Conservation (phyloP, 2,888 invertebrate genomes). For the Amiota mariae region DNA sequence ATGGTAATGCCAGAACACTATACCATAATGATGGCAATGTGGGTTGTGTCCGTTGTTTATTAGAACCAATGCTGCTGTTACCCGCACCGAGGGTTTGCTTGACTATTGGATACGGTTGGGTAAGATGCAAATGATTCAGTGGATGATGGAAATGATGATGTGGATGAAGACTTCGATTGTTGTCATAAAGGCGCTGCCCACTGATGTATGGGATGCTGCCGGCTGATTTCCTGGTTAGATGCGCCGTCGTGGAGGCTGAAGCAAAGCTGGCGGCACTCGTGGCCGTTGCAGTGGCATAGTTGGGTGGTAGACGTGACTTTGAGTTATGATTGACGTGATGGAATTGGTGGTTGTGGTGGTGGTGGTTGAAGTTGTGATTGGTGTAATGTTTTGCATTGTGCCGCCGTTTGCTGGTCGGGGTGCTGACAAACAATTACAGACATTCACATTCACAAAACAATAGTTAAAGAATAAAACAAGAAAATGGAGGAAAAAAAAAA, state of each 20-base stretch:
- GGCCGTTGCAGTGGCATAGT: constrained; percentile 60
- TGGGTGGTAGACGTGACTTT: constrained; percentile 49
- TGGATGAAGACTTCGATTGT: constrained; percentile 42
- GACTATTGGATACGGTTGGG: neutral
- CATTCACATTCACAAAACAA: constrained; percentile 10
- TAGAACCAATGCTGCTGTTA: constrained; percentile 56
- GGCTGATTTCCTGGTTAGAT: constrained; percentile 49
- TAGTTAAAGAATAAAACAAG: too few relatives aligned
- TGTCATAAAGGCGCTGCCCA: constrained; percentile 2
- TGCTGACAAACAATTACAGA: constrained; percentile 59
- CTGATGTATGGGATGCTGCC: constrained; percentile 24
- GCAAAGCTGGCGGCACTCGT: constrained; percentile 61
- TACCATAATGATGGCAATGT: constrained; percentile 84
- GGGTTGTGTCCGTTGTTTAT: constrained; percentile 73
- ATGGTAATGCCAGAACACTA: constrained; percentile 91
- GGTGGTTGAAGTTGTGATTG: constrained; percentile 58
- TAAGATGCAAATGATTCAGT: neutral
- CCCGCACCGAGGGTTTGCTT: constrained; percentile 28
- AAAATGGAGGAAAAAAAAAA: neutral
- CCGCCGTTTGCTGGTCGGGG: constrained; percentile 71
- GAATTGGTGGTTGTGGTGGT: constrained; percentile 49
- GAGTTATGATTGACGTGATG: constrained; percentile 22
- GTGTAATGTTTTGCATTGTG: constrained; percentile 69
- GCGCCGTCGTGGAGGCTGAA: constrained; percentile 52
- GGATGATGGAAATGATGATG: constrained; percentile 31